phyloP scores from a whole-genome alignment of 2,888 invertebrate genomes.

The Elegia similella region DNA sequence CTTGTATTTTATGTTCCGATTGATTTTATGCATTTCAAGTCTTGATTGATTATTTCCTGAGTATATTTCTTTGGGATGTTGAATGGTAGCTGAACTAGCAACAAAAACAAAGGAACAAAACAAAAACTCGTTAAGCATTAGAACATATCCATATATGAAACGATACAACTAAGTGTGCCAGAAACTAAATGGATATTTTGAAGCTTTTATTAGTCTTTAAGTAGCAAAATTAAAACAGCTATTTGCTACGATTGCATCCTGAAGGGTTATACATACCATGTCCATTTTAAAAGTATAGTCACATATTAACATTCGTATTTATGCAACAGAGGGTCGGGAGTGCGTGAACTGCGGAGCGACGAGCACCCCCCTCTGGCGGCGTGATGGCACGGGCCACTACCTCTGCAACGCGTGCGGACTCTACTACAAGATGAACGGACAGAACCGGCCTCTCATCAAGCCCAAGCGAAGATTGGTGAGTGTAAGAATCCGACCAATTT shows the following conservation, averaged over 20 bases:
- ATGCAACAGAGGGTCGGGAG: conserved; percentile 93
- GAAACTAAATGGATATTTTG: too few species aligned
- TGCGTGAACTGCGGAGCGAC: conserved; percentile 99
- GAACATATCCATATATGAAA: too few species aligned
- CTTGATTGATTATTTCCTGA: background rate
- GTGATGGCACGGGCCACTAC: conserved; percentile 99
- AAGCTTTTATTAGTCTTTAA: too few species aligned
- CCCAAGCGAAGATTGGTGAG: conserved; percentile 99
- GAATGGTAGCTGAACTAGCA: too few species aligned
- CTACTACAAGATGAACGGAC: conserved; percentile 99
- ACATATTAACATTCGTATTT: conserved; percentile 19
- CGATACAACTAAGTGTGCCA: too few species aligned
- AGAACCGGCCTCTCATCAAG: conserved; percentile 99
- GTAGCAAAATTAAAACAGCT: background rate
- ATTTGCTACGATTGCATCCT: background rate
- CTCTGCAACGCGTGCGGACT: conserved; percentile 99
- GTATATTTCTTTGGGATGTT: conserved; percentile 1
- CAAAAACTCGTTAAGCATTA: too few species aligned
- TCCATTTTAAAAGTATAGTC: background rate
- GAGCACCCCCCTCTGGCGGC: conserved; percentile 97
- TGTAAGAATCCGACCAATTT: conserved; percentile 83
- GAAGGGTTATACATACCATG: background rate
- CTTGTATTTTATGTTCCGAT: conserved; percentile 17
- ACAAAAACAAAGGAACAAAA: too few species aligned
- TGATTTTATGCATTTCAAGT: conserved; percentile 10